phyloP scores from a whole-genome alignment of 2,113 vertebrate genomes.

The Myanophis thanlyinensis region DNA sequence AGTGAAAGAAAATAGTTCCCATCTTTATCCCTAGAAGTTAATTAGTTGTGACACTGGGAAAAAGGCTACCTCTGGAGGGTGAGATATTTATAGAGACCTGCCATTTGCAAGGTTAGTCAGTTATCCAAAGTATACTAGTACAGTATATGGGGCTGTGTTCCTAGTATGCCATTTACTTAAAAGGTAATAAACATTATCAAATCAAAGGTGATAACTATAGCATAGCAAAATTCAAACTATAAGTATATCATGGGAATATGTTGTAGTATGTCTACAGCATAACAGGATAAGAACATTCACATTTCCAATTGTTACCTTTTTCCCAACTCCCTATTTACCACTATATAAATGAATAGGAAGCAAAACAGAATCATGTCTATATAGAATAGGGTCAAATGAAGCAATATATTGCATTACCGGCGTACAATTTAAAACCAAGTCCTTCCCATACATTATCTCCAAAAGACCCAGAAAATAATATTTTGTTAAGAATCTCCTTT shows the following conservation, averaged over 20 bases:
- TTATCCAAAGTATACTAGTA: constrained; percentile 50
- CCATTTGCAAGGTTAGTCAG: constrained; percentile 58
- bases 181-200: constrained; percentile 26
- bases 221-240: neutral
- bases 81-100: constrained; percentile 64
- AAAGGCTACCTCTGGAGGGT: constrained; percentile 64
- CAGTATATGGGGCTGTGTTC: constrained; percentile 57
- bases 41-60: constrained; percentile 71
- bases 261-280: neutral
- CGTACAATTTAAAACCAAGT: neutral
- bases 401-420: neutral
- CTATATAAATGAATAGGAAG: neutral
- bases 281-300: neutral
- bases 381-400: neutral
- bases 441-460: neutral
- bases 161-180: constrained; percentile 31
- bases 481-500: neutral
- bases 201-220: neutral
- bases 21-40: constrained; percentile 70
- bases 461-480: neutral
- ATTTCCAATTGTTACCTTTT: neutral
- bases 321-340: neutral
- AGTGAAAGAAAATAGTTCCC: constrained; percentile 57
- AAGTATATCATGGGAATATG: neutral
- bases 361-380: neutral